phyloP scores from a whole-genome alignment of 2,888 invertebrate species.

The Perithous albicinctus region DNA sequence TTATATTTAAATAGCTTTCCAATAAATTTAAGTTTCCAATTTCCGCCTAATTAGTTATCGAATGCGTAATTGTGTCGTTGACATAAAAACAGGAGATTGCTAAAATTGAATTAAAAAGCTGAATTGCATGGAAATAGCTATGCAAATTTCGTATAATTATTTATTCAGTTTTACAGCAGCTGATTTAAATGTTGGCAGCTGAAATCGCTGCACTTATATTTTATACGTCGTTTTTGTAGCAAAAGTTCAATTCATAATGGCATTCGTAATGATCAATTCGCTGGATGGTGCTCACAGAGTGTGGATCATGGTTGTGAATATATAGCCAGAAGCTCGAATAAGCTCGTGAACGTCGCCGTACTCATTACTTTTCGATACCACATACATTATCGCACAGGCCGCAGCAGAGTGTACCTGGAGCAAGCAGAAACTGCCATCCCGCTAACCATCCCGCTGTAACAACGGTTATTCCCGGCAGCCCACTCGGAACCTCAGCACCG shows the following conservation, averaged over 20 bases:
- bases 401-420: background rate
- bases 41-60: background rate
- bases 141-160: too few relatives aligned
- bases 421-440: conserved; percentile 12
- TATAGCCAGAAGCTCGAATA: conserved; percentile 21
- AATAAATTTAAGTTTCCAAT: background rate
- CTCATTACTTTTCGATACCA: conserved; percentile 21
- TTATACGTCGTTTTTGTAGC: too few relatives aligned
- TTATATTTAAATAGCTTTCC: background rate
- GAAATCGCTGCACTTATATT: background rate
- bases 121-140: too few relatives aligned
- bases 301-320: too few relatives aligned
- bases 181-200: background rate
- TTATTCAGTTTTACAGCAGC: background rate
- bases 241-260: too few relatives aligned
- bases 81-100: background rate
- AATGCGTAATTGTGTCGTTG: background rate
- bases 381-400: conserved; percentile 31
- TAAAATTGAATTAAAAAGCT: background rate
- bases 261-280: too few relatives aligned
- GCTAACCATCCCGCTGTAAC: conserved; percentile 24
- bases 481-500: conserved; percentile 9
- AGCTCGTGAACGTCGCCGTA: conserved; percentile 6
- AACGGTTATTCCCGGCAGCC: conserved; percentile 5
- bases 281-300: too few relatives aligned